Conservation (phyloP, 1,140 invertebrate genomes). For the Trissolcus basalis region DNA sequence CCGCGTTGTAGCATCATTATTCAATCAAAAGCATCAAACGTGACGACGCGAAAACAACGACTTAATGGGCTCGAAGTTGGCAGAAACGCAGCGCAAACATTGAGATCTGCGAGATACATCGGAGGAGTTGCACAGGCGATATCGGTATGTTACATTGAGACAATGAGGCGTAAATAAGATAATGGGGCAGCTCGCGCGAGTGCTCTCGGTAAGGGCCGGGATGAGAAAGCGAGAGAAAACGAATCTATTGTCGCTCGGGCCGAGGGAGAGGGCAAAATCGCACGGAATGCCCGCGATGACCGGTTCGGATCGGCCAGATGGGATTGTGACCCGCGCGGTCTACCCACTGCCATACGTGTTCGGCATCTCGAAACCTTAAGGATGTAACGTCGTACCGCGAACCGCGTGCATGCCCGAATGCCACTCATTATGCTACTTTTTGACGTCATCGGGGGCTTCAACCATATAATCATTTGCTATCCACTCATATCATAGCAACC, state of each 20-base stretch:
- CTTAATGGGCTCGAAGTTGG: slow-evolving; percentile 23
- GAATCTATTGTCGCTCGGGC: slow-evolving; percentile 28
- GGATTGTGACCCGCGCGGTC: slow-evolving; percentile 71
- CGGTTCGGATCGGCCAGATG: slow-evolving; percentile 70
- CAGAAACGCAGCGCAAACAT: slow-evolving; percentile 35
- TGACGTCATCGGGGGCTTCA: slow-evolving; percentile 40
- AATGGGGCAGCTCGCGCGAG: slow-evolving; percentile 69
- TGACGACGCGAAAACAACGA: slow-evolving; percentile 39
- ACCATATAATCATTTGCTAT: slow-evolving; percentile 3
- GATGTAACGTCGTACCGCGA: slow-evolving; percentile 22
- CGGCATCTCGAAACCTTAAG: slow-evolving; percentile 63
- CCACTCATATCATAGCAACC: too few relatives aligned
- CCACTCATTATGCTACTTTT: slow-evolving; percentile 57
- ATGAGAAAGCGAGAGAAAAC: slow-evolving; percentile 31
- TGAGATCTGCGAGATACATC: slow-evolving; percentile 47
- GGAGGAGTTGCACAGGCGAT: slow-evolving; percentile 62
- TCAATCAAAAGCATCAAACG: slow-evolving; percentile 33
- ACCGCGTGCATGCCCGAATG: slow-evolving; percentile 44
- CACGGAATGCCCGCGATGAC: slow-evolving; percentile 56
- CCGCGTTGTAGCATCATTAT: slow-evolving; percentile 24
- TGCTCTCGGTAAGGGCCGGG: slow-evolving; percentile 63
- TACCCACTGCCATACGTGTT: slow-evolving; percentile 67
- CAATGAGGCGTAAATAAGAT: slow-evolving; percentile 76
- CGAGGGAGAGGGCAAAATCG: slow-evolving; percentile 41
- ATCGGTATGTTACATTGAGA: slow-evolving; percentile 75